phyloP scores from a whole-genome alignment of 2,113 vertebrate species.

The Tympanuchus pallidicinctus region DNA sequence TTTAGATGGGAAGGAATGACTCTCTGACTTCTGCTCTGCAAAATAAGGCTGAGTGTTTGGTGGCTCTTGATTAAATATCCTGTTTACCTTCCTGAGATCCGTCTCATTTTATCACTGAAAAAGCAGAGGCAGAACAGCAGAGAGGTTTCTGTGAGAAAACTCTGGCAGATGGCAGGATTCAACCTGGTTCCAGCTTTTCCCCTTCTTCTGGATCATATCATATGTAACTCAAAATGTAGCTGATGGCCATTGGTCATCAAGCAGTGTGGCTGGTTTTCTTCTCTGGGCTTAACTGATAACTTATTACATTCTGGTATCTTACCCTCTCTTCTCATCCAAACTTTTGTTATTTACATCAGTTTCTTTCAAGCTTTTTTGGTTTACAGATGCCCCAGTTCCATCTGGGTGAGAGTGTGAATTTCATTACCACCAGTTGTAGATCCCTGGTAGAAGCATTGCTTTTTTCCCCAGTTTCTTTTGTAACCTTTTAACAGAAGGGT shows the following conservation, averaged over 20 bases:
- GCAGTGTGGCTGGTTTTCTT: conserved; percentile 17
- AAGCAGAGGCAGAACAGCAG: background rate
- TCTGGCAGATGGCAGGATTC: background rate
- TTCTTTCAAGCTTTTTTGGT: background rate
- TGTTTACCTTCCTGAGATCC: background rate
- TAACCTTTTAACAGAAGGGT: background rate
- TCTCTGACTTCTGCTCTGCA: background rate
- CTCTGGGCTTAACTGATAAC: conserved; percentile 40
- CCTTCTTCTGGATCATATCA: background rate
- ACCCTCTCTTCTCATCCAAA: conserved; percentile 3
- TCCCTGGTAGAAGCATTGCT: background rate
- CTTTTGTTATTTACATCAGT: background rate
- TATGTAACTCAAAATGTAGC: background rate
- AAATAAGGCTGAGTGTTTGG: background rate
- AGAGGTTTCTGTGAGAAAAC: background rate
- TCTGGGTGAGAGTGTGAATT: background rate
- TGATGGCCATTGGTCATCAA: background rate
- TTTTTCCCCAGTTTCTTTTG: background rate
- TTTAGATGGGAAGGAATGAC: background rate
- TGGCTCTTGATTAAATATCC: background rate
- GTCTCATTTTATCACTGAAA: background rate
- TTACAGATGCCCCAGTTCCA: background rate
- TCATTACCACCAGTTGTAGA: background rate
- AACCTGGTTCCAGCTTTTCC: background rate
- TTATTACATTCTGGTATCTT: background rate